These are phyloP conservation scores for Heterocephalus glaber DNA, from an alignment of 2,113 vertebrate species.

Conservation along the genomic window DNA sequence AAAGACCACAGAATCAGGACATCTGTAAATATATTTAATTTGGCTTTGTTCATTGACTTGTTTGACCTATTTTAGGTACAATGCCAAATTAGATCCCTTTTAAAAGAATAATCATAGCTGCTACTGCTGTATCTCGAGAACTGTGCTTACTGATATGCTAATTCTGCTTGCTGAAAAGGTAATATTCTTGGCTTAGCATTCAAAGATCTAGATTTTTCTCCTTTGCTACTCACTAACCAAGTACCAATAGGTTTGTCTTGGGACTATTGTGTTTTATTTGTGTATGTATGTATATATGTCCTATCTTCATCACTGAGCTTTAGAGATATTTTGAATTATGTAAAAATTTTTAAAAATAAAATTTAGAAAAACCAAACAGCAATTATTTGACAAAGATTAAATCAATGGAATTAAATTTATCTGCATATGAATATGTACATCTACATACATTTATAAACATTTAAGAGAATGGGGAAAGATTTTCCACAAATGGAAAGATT, in stretches of 20 bases:
- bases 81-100: conserved; percentile 42
- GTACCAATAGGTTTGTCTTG: background rate
- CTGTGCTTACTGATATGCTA: background rate
- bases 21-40: conserved; percentile 35
- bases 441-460: background rate
- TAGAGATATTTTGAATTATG: conserved; percentile 8
- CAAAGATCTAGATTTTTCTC: background rate
- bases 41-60: background rate
- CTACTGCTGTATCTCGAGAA: background rate
- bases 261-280: background rate
- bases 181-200: background rate
- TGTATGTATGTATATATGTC: background rate
- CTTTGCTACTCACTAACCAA: fast-evolving
- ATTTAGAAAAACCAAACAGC: background rate
- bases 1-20: background rate
- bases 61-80: background rate
- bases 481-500: background rate
- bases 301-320: background rate
- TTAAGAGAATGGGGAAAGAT: background rate
- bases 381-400: background rate
- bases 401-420: background rate
- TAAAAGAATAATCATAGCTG: background rate
- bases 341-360: background rate
- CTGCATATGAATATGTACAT: background rate
- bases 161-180: conserved; percentile 48